Evolutionary conservation across 2,797 vertebrate species (phyloP).

Genomic region (Schizothorax lantsangensis): DNA sequence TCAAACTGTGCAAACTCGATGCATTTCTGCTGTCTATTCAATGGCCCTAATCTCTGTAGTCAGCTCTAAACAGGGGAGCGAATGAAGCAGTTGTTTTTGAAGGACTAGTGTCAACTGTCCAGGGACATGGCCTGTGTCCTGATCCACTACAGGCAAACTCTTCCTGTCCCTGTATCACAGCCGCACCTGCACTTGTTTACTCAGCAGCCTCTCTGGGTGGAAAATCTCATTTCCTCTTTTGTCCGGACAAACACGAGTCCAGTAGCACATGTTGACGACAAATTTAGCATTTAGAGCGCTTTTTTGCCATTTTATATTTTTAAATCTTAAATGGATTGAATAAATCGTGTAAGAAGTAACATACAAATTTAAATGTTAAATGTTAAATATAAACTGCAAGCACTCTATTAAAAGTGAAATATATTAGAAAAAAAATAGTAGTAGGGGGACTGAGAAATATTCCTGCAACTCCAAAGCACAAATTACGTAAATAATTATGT

Average conservation of each 20-base stretch:
- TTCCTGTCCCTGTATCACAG: slow-evolving; percentile 72
- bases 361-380: background rate
- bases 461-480: background rate
- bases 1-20: slow-evolving; percentile 47
- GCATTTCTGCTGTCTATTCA: slow-evolving; percentile 70
- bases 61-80: slow-evolving; percentile 55
- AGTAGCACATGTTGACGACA: background rate
- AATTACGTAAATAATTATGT: background rate
- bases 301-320: background rate
- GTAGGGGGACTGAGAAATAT: background rate
- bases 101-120: slow-evolving; percentile 66
- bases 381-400: background rate
- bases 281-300: background rate
- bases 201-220: slow-evolving; percentile 34
- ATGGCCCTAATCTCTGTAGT: slow-evolving; percentile 70
- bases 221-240: slow-evolving; percentile 54
- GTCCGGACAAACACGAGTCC: slow-evolving; percentile 22
- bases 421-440: background rate
- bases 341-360: background rate
- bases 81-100: slow-evolving; percentile 68
- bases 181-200: slow-evolving; percentile 63
- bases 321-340: background rate
- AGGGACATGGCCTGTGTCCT: slow-evolving; percentile 47
- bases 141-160: slow-evolving; percentile 64
- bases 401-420: background rate